These are phyloP conservation scores for Idris sp. DNA, from an alignment of 1,140 invertebrate species.

Conservation along the genomic window DNA sequence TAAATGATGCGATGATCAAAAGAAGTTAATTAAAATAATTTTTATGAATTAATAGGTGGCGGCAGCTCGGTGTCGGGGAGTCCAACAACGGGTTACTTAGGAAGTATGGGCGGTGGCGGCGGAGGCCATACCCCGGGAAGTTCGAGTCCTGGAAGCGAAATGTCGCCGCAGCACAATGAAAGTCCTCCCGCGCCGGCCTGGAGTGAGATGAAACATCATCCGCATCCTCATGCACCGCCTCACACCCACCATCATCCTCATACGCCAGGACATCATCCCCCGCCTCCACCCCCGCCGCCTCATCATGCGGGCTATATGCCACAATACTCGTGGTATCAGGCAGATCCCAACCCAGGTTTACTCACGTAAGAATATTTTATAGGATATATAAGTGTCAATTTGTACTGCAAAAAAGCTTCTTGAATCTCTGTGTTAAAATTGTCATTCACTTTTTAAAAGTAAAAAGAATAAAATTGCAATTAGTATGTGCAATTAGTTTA, in stretches of 20 bases:
- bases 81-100: conserved; percentile 76
- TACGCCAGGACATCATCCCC: conserved; percentile 81
- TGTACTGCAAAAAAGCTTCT: conserved; percentile 17
- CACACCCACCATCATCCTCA: conserved; percentile 80
- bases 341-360: conserved; percentile 84
- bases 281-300: conserved; percentile 75
- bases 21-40: too few species aligned
- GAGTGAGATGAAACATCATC: conserved; percentile 85
- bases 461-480: too few species aligned
- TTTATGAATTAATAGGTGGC: too few species aligned
- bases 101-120: conserved; percentile 76
- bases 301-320: conserved; percentile 82
- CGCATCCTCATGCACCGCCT: conserved; percentile 80
- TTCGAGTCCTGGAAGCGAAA: conserved; percentile 80
- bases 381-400: conserved; percentile 34
- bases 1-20: too few species aligned
- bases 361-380: conserved; percentile 82
- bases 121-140: conserved; percentile 79
- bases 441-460: too few species aligned
- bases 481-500: too few species aligned
- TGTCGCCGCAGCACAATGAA: conserved; percentile 80
- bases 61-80: conserved; percentile 75
- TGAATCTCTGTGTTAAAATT: too few species aligned
- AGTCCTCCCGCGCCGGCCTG: conserved; percentile 81
- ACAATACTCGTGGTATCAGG: conserved; percentile 87